phyloP scores from a whole-genome alignment of 2,797 vertebrate species.

The Eulemur coronatus region DNA sequence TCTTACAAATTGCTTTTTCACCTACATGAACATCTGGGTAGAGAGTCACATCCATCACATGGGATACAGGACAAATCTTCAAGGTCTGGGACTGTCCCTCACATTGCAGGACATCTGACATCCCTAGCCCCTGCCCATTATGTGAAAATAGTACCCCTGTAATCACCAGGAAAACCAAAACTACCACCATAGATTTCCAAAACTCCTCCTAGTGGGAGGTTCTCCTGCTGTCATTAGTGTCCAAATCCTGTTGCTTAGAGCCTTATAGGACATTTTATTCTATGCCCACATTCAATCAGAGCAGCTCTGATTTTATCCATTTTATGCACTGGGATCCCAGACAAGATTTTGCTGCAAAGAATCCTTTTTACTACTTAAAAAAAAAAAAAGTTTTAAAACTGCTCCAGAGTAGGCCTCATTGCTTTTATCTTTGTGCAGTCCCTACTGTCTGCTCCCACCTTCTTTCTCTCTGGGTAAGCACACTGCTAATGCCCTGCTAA shows the following conservation, averaged over 20 bases:
- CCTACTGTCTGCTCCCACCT: neutral
- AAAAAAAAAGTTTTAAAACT: neutral
- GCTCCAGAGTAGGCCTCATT: neutral
- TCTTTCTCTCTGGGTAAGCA: neutral
- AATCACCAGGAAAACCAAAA: neutral
- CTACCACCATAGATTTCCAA: neutral
- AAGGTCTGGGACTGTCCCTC: too few relatives aligned
- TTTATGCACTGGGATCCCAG: neutral
- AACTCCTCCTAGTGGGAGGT: neutral
- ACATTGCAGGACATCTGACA: neutral
- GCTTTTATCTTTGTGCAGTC: neutral
- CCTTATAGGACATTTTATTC: neutral
- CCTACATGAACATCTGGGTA: neutral
- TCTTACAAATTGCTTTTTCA: neutral
- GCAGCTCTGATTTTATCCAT: neutral
- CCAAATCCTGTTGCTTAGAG: neutral
- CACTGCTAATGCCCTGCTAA: neutral
- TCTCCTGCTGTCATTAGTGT: neutral
- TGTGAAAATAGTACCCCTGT: neutral
- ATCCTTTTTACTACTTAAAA: neutral
- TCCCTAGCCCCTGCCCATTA: neutral
- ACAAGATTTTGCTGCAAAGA: neutral
- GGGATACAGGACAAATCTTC: neutral
- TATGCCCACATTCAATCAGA: neutral
- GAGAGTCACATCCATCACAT: neutral